Evolutionary conservation across 1,140 invertebrate genomes (phyloP).

Genomic region (Drosophila albomicans): DNA sequence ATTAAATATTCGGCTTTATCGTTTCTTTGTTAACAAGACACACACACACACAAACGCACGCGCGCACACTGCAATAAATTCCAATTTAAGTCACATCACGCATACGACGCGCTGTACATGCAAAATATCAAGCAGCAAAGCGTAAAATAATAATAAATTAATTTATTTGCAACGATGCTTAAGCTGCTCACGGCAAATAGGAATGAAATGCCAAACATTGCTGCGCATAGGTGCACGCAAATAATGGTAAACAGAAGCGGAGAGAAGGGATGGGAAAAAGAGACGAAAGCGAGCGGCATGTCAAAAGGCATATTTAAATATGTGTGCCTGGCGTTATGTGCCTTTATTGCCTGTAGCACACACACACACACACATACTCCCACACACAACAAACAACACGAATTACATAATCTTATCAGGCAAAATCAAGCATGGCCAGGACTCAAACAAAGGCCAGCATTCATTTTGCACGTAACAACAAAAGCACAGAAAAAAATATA

Average conservation of each 20-base stretch:
- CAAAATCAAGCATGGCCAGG: slow-evolving; percentile 65
- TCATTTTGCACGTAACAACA: slow-evolving; percentile 41
- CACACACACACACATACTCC: slow-evolving; percentile 29
- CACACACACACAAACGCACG: background rate
- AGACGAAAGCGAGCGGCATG: background rate
- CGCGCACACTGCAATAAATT: slow-evolving; percentile 63
- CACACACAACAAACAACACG: slow-evolving; percentile 34
- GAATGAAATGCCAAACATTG: slow-evolving; percentile 61
- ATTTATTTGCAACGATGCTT: slow-evolving; percentile 71
- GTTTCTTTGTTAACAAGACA: slow-evolving; percentile 3
- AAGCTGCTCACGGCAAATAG: slow-evolving; percentile 14
- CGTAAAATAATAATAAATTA: slow-evolving; percentile 77
- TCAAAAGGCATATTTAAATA: slow-evolving; percentile 72
- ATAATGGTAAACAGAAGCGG: slow-evolving; percentile 47
- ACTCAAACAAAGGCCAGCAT: slow-evolving; percentile 61
- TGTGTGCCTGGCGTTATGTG: slow-evolving; percentile 38
- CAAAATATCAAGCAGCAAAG: slow-evolving; percentile 59
- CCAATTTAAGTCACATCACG: slow-evolving; percentile 78
- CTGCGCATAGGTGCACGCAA: slow-evolving; percentile 48
- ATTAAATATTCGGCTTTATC: slow-evolving; percentile 27
- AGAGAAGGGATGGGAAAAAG: slow-evolving; percentile 23
- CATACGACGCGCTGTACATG: slow-evolving; percentile 71
- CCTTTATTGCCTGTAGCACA: slow-evolving; percentile 39
- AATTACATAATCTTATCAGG: slow-evolving; percentile 78
- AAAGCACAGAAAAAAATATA: slow-evolving; percentile 27